These are phyloP conservation scores for Smithornis capensis DNA, from an alignment of 2,113 vertebrate species.

Conservation along the genomic window DNA sequence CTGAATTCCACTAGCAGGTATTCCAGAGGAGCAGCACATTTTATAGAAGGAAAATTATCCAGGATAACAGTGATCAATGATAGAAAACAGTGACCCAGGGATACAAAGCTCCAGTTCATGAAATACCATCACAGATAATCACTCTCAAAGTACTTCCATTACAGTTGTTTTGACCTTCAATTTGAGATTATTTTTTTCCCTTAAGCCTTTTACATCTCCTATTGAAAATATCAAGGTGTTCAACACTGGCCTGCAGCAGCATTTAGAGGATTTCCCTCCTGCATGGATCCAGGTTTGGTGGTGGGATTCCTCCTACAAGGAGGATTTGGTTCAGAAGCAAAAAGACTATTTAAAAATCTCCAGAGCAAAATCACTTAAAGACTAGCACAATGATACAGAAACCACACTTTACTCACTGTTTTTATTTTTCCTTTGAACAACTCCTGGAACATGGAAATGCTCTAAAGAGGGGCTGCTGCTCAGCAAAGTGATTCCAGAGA, in stretches of 20 bases:
- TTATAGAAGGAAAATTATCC: neutral
- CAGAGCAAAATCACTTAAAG: neutral
- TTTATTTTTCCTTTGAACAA: neutral
- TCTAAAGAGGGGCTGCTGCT: neutral
- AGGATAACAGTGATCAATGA: neutral
- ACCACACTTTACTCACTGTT: neutral
- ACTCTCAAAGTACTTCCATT: neutral
- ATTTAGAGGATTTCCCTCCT: neutral
- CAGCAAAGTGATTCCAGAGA: neutral
- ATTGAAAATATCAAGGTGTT: neutral
- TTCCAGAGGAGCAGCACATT: neutral
- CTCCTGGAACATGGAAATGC: neutral
- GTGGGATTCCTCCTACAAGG: neutral
- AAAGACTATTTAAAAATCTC: neutral
- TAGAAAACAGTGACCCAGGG: neutral
- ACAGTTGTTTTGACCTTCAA: neutral
- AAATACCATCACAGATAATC: neutral
- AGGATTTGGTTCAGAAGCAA: neutral
- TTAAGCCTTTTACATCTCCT: neutral
- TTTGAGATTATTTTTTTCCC: neutral
- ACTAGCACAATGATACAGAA: neutral
- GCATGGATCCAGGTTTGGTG: too few species aligned
- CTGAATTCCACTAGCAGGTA: neutral
- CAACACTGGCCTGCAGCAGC: neutral
- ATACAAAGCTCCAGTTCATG: neutral